A percentile compares a stretch with the other conserved stretches of the same genome.
Evolutionary conservation across 2,113 vertebrate genomes (phyloP).

Genomic region (Cynopterus brachyotis): DNA sequence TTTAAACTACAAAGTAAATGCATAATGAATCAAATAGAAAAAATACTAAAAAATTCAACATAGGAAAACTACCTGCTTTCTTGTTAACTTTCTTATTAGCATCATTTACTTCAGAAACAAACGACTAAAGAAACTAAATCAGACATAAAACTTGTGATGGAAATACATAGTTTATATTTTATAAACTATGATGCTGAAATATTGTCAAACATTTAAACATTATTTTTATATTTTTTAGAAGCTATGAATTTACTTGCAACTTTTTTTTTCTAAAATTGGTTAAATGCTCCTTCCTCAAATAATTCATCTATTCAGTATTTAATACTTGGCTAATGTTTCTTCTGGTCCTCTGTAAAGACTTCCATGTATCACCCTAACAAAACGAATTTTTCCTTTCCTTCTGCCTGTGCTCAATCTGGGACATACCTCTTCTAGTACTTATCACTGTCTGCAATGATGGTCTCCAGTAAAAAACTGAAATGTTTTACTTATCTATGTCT

Average conservation of each 20-base stretch:
- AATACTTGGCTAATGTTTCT: not conserved
- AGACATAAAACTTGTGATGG: not conserved
- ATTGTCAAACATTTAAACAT: not conserved
- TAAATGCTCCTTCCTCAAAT: not conserved
- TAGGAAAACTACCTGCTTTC: not conserved
- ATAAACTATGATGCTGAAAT: not conserved
- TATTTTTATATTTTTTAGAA: not conserved
- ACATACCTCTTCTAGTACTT: not conserved
- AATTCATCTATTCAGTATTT: not conserved
- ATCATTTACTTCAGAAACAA: not conserved
- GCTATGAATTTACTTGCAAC: not conserved
- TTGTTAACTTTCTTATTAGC: not conserved
- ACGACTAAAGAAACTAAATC: not conserved
- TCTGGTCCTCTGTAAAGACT: not conserved
- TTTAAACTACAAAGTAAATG: slow-evolving; percentile 4
- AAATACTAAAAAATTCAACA: not conserved
- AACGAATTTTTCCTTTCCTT: not conserved
- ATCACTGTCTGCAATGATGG: not conserved
- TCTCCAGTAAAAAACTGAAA: not conserved
- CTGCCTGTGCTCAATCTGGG: not conserved
- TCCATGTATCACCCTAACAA: not conserved
- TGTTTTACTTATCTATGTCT: not conserved
- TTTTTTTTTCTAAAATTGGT: not conserved
- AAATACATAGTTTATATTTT: not conserved
- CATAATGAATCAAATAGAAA: not conserved